phyloP scores from a whole-genome alignment of 2,113 vertebrate species.

The Grammomys dolichurus region DNA sequence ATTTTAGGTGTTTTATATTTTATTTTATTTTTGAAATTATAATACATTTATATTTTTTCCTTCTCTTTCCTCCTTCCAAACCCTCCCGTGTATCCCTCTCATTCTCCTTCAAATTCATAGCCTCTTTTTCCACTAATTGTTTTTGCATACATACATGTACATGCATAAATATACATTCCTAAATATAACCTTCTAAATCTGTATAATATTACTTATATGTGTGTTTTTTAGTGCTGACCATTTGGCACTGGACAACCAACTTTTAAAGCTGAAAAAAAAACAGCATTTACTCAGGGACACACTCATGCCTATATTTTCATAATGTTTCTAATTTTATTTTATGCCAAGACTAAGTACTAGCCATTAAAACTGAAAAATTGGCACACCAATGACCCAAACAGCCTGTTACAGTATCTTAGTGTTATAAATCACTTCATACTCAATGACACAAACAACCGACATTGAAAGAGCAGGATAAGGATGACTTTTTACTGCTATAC shows the following conservation, averaged over 20 bases:
- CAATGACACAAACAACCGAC: not conserved
- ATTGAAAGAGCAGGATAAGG: not conserved
- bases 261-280: conserved; percentile 43
- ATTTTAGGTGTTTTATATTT: not conserved
- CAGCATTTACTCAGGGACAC: not conserved
- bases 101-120: not conserved
- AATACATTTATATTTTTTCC: not conserved
- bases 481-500: not conserved
- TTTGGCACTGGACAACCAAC: not conserved
- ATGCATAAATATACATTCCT: not conserved
- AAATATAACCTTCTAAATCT: not conserved
- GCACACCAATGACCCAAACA: not conserved
- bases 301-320: not conserved
- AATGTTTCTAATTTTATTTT: conserved; percentile 34
- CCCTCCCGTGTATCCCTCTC: not conserved
- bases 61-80: not conserved
- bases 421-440: not conserved
- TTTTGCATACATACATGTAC: not conserved
- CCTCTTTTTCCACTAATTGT: not conserved
- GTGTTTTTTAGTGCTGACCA: not conserved
- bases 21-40: not conserved
- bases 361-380: not conserved
- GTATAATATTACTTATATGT: not conserved
- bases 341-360: not conserved
- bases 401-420: not conserved